Conservation (phyloP, 2,888 invertebrate species). For the Drosophila pullipes region DNA sequence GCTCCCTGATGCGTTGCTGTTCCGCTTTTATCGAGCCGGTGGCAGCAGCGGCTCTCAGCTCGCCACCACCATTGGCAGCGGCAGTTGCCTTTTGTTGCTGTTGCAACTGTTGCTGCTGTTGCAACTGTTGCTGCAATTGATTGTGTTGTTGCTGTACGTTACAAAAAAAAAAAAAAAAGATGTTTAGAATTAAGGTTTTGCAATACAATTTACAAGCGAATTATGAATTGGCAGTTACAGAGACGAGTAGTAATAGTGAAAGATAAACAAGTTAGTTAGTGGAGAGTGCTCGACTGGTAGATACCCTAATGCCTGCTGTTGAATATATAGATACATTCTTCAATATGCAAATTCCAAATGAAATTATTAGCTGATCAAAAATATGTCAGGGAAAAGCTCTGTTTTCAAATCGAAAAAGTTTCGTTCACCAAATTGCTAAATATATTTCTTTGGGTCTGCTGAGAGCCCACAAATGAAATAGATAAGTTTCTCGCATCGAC, state of each 20-base stretch:
- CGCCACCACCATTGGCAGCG: constrained; percentile 46
- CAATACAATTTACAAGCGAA: background rate
- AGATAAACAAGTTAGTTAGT: background rate
- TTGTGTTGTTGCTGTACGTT: constrained; percentile 77
- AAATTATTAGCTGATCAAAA: background rate
- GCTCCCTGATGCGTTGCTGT: constrained; percentile 82
- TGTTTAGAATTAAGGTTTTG: background rate
- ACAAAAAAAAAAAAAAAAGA: background rate
- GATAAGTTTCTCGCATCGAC: background rate
- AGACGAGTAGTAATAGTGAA: background rate
- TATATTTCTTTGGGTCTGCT: background rate
- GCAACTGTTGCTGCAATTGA: constrained; percentile 45
- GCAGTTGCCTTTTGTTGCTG: constrained; percentile 44
- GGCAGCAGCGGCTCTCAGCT: constrained; percentile 31
- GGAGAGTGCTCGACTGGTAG: background rate
- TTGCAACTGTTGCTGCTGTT: constrained; percentile 38
- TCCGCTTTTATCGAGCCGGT: constrained; percentile 66
- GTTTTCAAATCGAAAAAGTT: background rate
- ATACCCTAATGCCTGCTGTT: background rate
- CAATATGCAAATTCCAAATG: background rate
- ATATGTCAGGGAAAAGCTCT: background rate
- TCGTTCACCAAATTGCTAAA: background rate
- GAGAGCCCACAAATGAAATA: background rate
- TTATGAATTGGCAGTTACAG: background rate
- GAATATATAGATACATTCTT: background rate